These are phyloP conservation scores for Sardina pilchardus DNA, from an alignment of 2,113 vertebrate species.

Conservation along the genomic window DNA sequence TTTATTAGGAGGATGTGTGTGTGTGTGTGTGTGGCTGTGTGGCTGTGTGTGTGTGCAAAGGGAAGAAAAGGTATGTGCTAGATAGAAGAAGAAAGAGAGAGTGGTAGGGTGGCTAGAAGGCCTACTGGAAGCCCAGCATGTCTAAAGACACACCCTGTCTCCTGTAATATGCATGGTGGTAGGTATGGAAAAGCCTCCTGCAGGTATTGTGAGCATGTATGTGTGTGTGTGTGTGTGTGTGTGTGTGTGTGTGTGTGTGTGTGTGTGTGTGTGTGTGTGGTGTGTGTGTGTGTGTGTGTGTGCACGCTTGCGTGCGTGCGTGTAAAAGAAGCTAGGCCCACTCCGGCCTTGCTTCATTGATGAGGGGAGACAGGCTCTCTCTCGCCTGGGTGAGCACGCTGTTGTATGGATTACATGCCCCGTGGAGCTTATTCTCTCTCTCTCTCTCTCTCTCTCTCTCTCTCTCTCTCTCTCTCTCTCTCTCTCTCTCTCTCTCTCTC, in stretches of 20 bases:
- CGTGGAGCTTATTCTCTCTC: neutral
- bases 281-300: constrained; percentile 12
- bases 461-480: neutral
- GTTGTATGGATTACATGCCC: constrained; percentile 19
- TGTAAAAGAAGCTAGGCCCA: neutral
- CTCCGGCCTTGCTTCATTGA: constrained; percentile 13
- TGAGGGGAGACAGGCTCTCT: constrained; percentile 7
- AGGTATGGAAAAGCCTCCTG: neutral
- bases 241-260: neutral
- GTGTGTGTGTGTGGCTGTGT: neutral
- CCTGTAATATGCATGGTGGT: neutral
- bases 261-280: neutral
- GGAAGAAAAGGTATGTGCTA: neutral
- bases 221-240: neutral
- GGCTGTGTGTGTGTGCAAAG: neutral
- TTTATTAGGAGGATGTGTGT: neutral
- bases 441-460: neutral
- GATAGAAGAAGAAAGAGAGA: neutral
- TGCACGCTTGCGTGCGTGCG: neutral
- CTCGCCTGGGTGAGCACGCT: constrained; percentile 3
- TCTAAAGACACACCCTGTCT: neutral
- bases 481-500: neutral
- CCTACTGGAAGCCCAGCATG: neutral
- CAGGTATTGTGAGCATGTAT: neutral
- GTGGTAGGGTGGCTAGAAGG: neutral